Evolutionary conservation across 2,113 vertebrate genomes (phyloP).

Genomic region (Promerops cafer): DNA sequence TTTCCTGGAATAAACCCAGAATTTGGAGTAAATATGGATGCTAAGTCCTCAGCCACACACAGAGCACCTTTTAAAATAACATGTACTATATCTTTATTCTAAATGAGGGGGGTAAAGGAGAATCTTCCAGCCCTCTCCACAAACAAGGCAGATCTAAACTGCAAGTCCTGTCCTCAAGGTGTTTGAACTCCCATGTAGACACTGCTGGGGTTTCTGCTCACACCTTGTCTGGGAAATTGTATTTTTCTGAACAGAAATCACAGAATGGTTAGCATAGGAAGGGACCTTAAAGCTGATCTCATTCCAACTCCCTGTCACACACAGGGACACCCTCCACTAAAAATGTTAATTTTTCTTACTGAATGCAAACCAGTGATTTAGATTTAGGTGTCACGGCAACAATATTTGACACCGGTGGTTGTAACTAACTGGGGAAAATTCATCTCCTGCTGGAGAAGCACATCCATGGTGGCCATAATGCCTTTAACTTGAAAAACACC

Average conservation of each 20-base stretch:
- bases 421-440: neutral
- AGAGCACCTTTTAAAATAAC: neutral
- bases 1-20: neutral
- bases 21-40: neutral
- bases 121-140: neutral
- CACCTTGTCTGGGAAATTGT: neutral
- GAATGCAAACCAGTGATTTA: neutral
- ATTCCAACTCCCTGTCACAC: neutral
- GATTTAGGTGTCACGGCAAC: neutral
- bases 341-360: neutral
- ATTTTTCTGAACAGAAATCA: neutral
- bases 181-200: neutral
- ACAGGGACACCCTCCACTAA: neutral
- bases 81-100: accelerated
- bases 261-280: neutral
- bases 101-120: neutral
- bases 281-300: neutral
- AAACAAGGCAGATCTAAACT: neutral
- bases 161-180: neutral
- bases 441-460: neutral
- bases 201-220: neutral
- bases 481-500: neutral
- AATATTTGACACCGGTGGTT: neutral
- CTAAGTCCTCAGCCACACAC: neutral
- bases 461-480: neutral